phyloP scores from a whole-genome alignment of 2,888 invertebrate species.

The Rhagium mordax region DNA sequence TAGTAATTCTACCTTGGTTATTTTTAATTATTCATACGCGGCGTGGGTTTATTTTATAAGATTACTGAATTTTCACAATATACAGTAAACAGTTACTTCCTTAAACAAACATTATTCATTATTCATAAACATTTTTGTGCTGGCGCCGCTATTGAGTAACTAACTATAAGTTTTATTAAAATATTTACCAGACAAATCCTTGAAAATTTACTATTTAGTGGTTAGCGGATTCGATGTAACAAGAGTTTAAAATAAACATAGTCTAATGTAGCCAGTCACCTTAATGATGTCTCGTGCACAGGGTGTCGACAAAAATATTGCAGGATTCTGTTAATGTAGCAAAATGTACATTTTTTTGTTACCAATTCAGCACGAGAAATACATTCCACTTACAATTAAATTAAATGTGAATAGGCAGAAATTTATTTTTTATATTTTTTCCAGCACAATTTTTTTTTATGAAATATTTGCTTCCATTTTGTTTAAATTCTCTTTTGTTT shows the following conservation, averaged over 20 bases:
- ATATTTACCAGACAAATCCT: slow-evolving; percentile 11
- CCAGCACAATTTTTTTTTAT: no score
- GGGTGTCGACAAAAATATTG: neutral
- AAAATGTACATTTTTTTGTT: no score
- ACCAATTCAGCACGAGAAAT: no score
- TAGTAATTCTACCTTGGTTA: slow-evolving; percentile 43
- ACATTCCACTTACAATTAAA: no score
- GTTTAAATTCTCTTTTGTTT: no score
- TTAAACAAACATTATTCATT: slow-evolving; percentile 5
- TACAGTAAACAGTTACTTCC: slow-evolving; percentile 2
- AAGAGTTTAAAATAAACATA: neutral
- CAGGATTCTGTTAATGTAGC: no score
- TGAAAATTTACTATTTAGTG: neutral
- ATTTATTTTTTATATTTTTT: no score
- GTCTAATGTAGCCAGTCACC: neutral
- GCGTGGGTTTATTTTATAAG: neutral
- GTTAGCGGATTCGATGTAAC: neutral
- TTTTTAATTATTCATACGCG: slow-evolving; percentile 16
- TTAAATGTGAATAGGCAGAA: no score
- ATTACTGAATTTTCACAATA: slow-evolving; percentile 13
- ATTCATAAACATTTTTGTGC: neutral
- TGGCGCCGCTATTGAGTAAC: slow-evolving; percentile 8
- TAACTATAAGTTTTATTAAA: slow-evolving; percentile 2
- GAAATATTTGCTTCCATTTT: no score
- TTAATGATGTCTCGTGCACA: neutral